Base-by-base conservation (phyloP, 1,140 invertebrate genomes). In the Drosophila jambulina region DNA sequence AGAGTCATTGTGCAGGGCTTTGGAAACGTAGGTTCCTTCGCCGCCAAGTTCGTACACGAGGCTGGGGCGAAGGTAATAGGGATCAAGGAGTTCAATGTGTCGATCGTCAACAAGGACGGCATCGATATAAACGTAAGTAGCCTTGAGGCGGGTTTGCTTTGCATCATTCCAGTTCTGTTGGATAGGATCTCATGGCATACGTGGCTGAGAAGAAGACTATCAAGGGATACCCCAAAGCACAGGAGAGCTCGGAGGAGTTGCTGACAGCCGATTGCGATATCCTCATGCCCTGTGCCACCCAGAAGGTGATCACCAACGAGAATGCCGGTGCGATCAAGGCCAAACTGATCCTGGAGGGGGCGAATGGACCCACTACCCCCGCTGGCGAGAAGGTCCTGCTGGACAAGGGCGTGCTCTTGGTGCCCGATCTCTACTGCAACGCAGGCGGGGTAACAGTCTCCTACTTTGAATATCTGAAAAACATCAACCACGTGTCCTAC, bases 401-500 rank as follows among this genome's bases (percentile, higher is more conserved):
- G 4, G 94, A 97, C 21, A 95, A 95, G 46, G 97, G 96, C 29
- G 94, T 97, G 19, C 93, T 99, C 2, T 95, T 98, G 19, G 95
- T 98, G 59, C 98, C 98, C 15, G 97, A 98, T 93, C 94, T 98
- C 86, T 95, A 95, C 91, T 94, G 97, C 57, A 98, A 98, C 93
- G 96, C 96, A 63, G 97, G 97, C 79, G 97, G 97, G 93, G 97
- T 98, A 21, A 97, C 97, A 1, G 97, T 98, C 2, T 98, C 97
- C 9, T 99, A 97, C 93, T 98, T 98, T 93, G 98, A 98, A 91
- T 98, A 96, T 95, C 93, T 98, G 38, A 98, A 98, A 93, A 98
- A 98, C 92, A 93, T 98, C 10, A 98, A 97, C 83, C 97, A 98
- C 91, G 97, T 97, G 23, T 97, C 96, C 70, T 98, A 96, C 92